A percentile compares a stretch with the other conserved stretches of the same genome.
Evolutionary conservation across 2,888 invertebrate species (phyloP).

Genomic region (Dasypolia templi): DNA sequence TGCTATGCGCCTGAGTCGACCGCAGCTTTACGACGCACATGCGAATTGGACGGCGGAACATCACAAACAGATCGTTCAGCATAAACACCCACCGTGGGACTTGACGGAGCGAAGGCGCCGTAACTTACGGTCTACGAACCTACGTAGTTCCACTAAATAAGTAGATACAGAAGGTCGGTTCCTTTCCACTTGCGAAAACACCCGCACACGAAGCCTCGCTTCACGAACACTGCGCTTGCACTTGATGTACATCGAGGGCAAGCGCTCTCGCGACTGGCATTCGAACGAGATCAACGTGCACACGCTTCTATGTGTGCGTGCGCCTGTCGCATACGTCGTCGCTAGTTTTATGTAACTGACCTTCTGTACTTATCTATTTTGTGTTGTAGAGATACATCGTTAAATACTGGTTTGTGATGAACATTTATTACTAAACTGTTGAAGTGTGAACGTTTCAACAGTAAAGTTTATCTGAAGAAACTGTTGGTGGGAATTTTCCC

Average conservation of each 20-base stretch:
- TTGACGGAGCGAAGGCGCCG: conserved; percentile 62
- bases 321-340: too few species aligned
- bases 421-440: conserved; percentile 21
- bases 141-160: conserved; percentile 23
- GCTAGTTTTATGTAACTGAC: neutral
- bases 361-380: conserved; percentile 5
- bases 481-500: neutral
- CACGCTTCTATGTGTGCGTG: too few species aligned
- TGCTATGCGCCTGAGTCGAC: conserved; percentile 74
- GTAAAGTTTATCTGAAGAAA: conserved; percentile 9
- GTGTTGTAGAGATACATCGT: conserved; percentile 9
- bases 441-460: conserved; percentile 20
- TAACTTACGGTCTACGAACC: conserved; percentile 59
- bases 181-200: neutral
- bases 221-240: too few species aligned
- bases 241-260: neutral
- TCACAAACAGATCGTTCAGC: conserved; percentile 76
- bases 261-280: neutral
- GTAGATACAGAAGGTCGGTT: neutral
- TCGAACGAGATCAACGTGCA: neutral
- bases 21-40: conserved; percentile 81
- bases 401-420: conserved; percentile 28
- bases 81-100: conserved; percentile 69
- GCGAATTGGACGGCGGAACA: conserved; percentile 83
- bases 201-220: neutral